Base-by-base conservation (phyloP, 2,113 vertebrate species). In the Halcyon senegalensis region DNA sequence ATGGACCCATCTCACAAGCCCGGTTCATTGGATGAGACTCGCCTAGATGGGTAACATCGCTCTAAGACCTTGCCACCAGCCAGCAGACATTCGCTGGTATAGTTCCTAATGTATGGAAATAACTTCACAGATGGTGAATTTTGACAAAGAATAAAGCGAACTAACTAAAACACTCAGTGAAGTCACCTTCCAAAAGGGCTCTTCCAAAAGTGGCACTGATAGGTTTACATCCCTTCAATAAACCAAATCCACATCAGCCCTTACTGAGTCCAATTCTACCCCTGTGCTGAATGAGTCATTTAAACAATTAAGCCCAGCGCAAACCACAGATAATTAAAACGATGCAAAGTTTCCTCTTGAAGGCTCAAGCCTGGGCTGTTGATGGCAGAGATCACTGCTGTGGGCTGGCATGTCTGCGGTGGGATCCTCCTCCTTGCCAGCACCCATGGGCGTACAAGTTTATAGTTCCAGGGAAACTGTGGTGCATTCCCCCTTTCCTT, bases 21-120 rank as follows among this genome's bases (percentile, higher is more conserved):
- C 63, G 60, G 13, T 11, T 81, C 41, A 50, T 37, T 0, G 0
- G 13, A 74, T 1, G 14, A n/a, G 31, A 13, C 37, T 69, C 15
- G 1, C 18, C 66, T 18, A n/a, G 58, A 16, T 8, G 15, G 24
- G 6, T 27, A 66, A 66, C 0, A 0, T 11, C 1, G 0, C 44
- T 27, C 51, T 11, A 77, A 51, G 35, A 79, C 73, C 27, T 75
- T 18, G 59, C 48, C 53, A 89, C 18, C 24, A 78, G 37, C 31
- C 17, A 5, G 10, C 20, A 79, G 30, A 48, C 1, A 4, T 18
- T 41, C 30, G 44, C 44, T 3, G 11, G 37, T 4, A 30, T 5
- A 74, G 37, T 11, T 91, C 51, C n/a, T 37, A 63, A 75, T 3
- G 2, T 30, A 43, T 17, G 8, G 37, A 75, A 85, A 15, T 37